A percentile compares a stretch with the other conserved stretches of the same genome.
Conservation (phyloP, 30 jellyfish, hydroid and myxozoan genomes). For the Nemopilema nomurai region DNA sequence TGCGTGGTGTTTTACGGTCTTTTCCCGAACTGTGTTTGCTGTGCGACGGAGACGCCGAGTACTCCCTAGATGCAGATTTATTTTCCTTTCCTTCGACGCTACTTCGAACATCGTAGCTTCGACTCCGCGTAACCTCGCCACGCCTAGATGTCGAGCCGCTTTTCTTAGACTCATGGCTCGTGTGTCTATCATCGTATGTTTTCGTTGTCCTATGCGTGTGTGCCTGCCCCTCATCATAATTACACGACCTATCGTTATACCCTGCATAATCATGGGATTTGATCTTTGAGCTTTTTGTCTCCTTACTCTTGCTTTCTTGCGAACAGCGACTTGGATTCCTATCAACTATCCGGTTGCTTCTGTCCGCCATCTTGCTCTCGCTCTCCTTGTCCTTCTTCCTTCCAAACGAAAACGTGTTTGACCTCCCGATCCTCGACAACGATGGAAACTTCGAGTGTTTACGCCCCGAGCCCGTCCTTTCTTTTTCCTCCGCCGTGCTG, state of each 20-base stretch:
- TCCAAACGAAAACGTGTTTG: slow-evolving; percentile 54
- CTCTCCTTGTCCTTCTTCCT: slow-evolving; percentile 51
- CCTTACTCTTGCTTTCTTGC: not conserved
- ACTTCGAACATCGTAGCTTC: slow-evolving; percentile 17
- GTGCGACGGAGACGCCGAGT: slow-evolving; percentile 1
- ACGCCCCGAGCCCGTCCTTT: not conserved
- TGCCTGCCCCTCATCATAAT: not conserved
- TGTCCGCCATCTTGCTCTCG: slow-evolving; percentile 20
- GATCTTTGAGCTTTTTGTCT: not conserved
- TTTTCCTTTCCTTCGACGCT: slow-evolving; percentile 30
- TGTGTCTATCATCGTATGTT: not conserved
- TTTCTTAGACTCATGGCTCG: not conserved
- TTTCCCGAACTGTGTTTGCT: slow-evolving; percentile 13
- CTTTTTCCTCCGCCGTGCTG: slow-evolving; percentile 12
- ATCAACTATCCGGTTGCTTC: not conserved
- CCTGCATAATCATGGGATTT: slow-evolving; percentile 7
- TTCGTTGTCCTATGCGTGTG: not conserved
- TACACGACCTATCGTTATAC: not conserved
- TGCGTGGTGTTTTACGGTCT: slow-evolving; percentile 17
- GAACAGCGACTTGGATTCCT: not conserved
- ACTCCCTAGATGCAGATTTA: slow-evolving; percentile 1
- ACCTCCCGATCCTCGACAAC: slow-evolving; percentile 42
- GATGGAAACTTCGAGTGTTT: slow-evolving; percentile 49
- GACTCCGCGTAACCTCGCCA: slow-evolving; percentile 28
- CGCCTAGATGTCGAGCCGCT: slow-evolving; percentile 19